Percentiles rank a stretch among this genome's conserved stretches.
These are phyloP conservation scores for Phyllopteryx taeniolatus DNA, from an alignment of 2,113 vertebrate genomes.

Conservation along the genomic window DNA sequence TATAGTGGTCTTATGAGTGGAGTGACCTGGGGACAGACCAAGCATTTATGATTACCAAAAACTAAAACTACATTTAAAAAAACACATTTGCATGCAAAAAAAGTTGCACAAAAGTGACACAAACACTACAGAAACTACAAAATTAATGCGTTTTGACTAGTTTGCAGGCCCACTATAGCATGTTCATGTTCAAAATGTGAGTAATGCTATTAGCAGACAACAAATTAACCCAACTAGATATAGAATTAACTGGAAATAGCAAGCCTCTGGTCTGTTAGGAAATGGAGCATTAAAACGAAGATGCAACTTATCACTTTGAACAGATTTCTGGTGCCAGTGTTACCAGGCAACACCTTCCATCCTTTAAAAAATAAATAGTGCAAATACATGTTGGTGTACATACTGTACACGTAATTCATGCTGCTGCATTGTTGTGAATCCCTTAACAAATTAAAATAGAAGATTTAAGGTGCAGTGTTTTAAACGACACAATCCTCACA, in stretches of 20 bases:
- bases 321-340: conserved; percentile 31
- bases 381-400: conserved; percentile 8
- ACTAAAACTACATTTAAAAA: background rate
- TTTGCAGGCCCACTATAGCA: conserved; percentile 48
- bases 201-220: conserved; percentile 30
- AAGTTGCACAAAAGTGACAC: conserved; percentile 22
- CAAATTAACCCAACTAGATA: conserved; percentile 18
- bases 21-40: conserved; percentile 42
- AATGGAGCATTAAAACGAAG: conserved; percentile 14
- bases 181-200: conserved; percentile 39
- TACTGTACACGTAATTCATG: conserved; percentile 20
- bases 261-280: conserved; percentile 38
- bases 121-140: conserved; percentile 24
- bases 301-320: conserved; percentile 32
- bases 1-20: conserved; percentile 16
- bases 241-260: conserved; percentile 32
- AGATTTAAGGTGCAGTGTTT: conserved; percentile 16
- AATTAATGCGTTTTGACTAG: conserved; percentile 31
- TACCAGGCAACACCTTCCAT: conserved; percentile 59
- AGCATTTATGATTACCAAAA: conserved; percentile 28
- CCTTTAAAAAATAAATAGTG: conserved; percentile 59
- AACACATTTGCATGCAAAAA: background rate
- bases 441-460: conserved; percentile 10
- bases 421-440: conserved; percentile 28
- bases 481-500: conserved; percentile 38